Conservation (phyloP, 2,888 invertebrate genomes). For the Ichneumon xanthorius region DNA sequence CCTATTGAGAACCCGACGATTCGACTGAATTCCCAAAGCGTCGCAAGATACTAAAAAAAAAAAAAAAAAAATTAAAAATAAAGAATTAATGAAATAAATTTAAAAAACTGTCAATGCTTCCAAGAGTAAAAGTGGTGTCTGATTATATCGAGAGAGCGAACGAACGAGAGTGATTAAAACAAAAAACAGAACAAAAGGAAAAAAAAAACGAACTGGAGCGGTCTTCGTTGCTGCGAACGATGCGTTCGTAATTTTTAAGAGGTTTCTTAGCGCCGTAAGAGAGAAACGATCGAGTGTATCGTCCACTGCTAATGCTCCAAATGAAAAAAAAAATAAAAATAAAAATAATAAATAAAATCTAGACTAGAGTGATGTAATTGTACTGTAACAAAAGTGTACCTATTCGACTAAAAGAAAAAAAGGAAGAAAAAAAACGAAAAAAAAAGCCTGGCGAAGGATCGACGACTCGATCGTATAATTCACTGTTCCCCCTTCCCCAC, state of each 20-base stretch:
- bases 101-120: conserved; percentile 72
- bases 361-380: conserved; percentile 75
- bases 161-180: conserved; percentile 44
- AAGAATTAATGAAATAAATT: conserved; percentile 53
- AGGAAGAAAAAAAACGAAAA: conserved; percentile 16
- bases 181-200: conserved; percentile 43
- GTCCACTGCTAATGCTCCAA: conserved; percentile 70
- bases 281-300: conserved; percentile 65
- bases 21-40: conserved; percentile 51
- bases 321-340: conserved; percentile 50
- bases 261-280: conserved; percentile 69
- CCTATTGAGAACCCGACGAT: conserved; percentile 45
- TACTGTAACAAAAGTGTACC: conserved; percentile 77
- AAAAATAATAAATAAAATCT: conserved; percentile 66
- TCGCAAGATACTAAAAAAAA: conserved; percentile 50
- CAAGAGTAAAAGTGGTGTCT: conserved; percentile 63
- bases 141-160: conserved; percentile 60
- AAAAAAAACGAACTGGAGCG: conserved; percentile 34
- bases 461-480: conserved; percentile 69
- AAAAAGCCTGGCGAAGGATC: conserved; percentile 59
- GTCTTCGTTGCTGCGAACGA: conserved; percentile 59
- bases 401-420: conserved; percentile 73
- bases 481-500: conserved; percentile 52
- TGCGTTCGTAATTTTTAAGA: conserved; percentile 66
- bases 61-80: conserved; percentile 62